Base-by-base conservation (phyloP, 2,888 invertebrate genomes). In the Torymus auratus region DNA sequence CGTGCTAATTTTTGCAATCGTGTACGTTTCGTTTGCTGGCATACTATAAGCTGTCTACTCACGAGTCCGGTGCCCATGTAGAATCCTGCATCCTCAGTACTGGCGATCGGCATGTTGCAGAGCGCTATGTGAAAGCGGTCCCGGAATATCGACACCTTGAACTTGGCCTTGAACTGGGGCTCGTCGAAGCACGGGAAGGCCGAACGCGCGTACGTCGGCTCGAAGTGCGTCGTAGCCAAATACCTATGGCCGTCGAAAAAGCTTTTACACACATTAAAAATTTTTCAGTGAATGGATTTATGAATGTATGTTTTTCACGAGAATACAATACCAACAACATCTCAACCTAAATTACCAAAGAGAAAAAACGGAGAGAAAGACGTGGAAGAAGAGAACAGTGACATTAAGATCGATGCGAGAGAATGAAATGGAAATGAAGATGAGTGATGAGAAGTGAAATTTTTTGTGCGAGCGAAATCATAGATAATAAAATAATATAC, bases 141-240 rank as follows among this genome's bases (percentile, higher is more conserved):
- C 86, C 96, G 92, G 58, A 96, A 95, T 85, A 96, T 95, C 5
- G 96, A 95, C 83, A 96, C 93, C 88, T 94, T 95, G 91, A 96
- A 96, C 82, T 94, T 94, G 0, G 96, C 96, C 87, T 96, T 94
- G 86, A 96, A 94, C 83, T 96, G 95, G 0, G 96, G 96, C 86
- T 96, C 96, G 87, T 96, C 96, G 83, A 96, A 94, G 88, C 96
- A 96, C 0, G 96, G 96, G 89, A 96, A 96, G 4, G 96, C 95
- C 7, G 95, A 94, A 28, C 96, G 93, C 1, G 96, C 96, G 86
- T 95, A 95, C 0, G 96, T 96, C 84, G 96, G 92, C 92, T 96
- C 95, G 86, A 96, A 96, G 83, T 96, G 95, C 1, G 97, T 97
- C 0, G 96, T 95, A 0, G 96, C 97, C 85, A 96, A 92, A 92